Conservation (phyloP, 1,140 invertebrate species). For the Drosophila grimshawi region DNA sequence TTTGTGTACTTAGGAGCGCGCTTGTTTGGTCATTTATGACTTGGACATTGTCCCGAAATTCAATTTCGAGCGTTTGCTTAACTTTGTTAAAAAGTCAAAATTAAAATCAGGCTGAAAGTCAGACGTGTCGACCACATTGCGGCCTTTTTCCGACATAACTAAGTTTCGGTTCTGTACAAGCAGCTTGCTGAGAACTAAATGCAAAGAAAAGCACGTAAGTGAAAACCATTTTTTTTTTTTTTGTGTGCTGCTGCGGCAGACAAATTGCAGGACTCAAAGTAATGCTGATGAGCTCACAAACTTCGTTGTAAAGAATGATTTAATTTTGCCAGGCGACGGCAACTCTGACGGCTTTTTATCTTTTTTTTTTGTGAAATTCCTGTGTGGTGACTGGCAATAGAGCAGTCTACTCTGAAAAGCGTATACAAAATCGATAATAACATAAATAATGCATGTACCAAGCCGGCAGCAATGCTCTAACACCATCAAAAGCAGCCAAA, state of each 20-base stretch:
- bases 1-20: conserved; percentile 70
- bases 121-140: conserved; percentile 55
- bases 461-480: conserved; percentile 22
- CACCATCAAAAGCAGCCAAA: conserved; percentile 18
- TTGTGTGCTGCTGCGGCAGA: conserved; percentile 31
- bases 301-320: conserved; percentile 74
- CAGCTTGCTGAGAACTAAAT: conserved; percentile 54
- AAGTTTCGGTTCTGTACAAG: conserved; percentile 60
- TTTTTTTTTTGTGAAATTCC: not conserved
- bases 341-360: conserved; percentile 53
- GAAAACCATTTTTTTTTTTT: conserved; percentile 36
- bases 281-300: conserved; percentile 66
- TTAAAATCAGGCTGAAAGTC: conserved; percentile 72
- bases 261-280: conserved; percentile 70
- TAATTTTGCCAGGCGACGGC: conserved; percentile 55
- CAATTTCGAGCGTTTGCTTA: conserved; percentile 76
- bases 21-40: conserved; percentile 69
- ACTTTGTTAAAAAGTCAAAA: conserved; percentile 82
- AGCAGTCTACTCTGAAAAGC: conserved; percentile 50
- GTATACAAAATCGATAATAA: conserved; percentile 78
- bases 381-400: conserved; percentile 27
- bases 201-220: conserved; percentile 39
- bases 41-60: conserved; percentile 63
- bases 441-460: conserved; percentile 78
- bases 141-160: conserved; percentile 42